Evolutionary conservation across 2,113 vertebrate genomes (phyloP).

Genomic region (Apodemus sylvaticus): DNA sequence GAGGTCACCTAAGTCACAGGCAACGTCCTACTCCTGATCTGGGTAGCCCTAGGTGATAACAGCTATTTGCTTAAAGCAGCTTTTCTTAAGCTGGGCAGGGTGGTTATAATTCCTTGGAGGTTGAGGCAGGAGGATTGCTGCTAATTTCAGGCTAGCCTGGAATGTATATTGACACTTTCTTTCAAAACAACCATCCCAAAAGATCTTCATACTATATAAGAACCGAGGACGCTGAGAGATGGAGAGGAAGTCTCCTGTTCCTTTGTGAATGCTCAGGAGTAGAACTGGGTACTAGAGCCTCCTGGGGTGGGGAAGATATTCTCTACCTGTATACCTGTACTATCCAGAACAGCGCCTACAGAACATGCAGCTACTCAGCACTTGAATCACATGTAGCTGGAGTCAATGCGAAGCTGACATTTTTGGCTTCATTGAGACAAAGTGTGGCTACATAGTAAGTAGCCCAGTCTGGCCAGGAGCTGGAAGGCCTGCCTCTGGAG

Average conservation of each 20-base stretch:
- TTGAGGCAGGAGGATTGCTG: not conserved
- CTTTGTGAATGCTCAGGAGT: not conserved
- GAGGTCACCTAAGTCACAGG: not conserved
- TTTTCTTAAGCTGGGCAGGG: not conserved
- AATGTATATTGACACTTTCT: not conserved
- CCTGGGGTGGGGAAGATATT: not conserved
- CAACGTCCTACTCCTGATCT: not conserved
- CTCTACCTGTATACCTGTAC: not conserved
- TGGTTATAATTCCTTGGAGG: not conserved
- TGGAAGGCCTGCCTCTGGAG: not conserved
- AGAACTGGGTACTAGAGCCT: not conserved
- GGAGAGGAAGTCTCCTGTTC: not conserved
- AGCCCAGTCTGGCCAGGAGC: not conserved
- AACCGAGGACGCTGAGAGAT: not conserved
- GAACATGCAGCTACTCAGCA: not conserved
- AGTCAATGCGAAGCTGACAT: not conserved
- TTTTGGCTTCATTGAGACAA: not conserved
- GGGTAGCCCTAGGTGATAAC: not conserved
- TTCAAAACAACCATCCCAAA: not conserved
- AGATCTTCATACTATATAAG: not conserved
- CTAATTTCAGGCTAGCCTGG: not conserved
- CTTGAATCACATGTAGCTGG: not conserved
- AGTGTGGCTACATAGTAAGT: not conserved
- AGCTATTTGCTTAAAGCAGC: not conserved
- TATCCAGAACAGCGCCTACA: not conserved